These are phyloP conservation scores for Drosophila testacea DNA, from an alignment of 2,888 invertebrate species.

Conservation along the genomic window DNA sequence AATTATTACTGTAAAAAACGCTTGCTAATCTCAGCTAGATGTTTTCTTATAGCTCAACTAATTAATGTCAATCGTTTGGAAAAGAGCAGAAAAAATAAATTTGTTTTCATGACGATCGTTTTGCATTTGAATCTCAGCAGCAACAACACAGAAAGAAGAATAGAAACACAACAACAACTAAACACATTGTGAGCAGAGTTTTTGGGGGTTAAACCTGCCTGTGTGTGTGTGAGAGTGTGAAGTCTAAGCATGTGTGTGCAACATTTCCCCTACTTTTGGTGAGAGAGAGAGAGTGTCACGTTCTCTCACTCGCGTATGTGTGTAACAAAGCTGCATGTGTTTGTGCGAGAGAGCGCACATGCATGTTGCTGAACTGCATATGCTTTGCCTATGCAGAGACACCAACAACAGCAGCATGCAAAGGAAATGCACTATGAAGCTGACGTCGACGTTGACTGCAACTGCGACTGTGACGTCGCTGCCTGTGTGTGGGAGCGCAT, in stretches of 20 bases:
- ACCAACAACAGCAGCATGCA: slow-evolving; percentile 35
- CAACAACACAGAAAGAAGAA: slow-evolving; percentile 7
- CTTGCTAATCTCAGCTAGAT: slow-evolving; percentile 33
- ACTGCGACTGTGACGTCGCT: slow-evolving; percentile 11
- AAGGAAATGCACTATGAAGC: slow-evolving; percentile 64
- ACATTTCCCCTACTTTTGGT: slow-evolving; percentile 79
- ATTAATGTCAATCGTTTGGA: slow-evolving; percentile 36
- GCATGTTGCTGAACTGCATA: slow-evolving; percentile 65
- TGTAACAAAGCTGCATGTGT: slow-evolving; percentile 10
- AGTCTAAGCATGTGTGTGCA: slow-evolving; percentile 48
- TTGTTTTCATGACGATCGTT: slow-evolving; percentile 36
- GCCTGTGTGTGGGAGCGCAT: slow-evolving; percentile 49
- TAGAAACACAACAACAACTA: slow-evolving; percentile 1
- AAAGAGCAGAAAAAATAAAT: slow-evolving; percentile 7
- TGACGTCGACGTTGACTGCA: slow-evolving; percentile 4
- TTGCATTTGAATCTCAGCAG: slow-evolving; percentile 15
- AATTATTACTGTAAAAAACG: background rate
- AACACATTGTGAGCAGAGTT: slow-evolving; percentile 10
- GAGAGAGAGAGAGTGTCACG: slow-evolving; percentile 55
- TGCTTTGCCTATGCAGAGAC: slow-evolving; percentile 27
- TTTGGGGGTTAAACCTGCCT: slow-evolving; percentile 11
- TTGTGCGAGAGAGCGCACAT: slow-evolving; percentile 37
- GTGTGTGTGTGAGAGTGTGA: slow-evolving; percentile 22
- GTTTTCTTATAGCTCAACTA: slow-evolving; percentile 43
- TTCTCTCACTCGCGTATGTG: slow-evolving; percentile 33